Evolutionary conservation across 1,140 invertebrate genomes (phyloP), one percentile per base, ranked within the genome.

Genomic region (Trichonephila inaurata): DNA sequence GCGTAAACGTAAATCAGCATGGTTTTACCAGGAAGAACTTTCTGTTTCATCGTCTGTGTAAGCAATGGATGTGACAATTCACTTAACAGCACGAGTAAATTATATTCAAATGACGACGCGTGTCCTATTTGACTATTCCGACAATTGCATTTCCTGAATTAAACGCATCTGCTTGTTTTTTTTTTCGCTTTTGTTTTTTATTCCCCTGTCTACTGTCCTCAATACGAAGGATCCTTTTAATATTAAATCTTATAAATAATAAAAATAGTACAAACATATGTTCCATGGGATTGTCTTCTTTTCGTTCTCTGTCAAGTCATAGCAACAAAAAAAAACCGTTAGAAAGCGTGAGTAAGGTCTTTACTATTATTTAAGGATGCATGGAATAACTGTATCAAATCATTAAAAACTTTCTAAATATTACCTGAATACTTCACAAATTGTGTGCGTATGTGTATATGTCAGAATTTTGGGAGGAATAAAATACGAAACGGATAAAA

Each of bases 1-100:
- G 83, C 14, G 58, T 58, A 85, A 85, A 85, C 10, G n/a, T 16
- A 24, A 85, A 16, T 61, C 40, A 19, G 44, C 51, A 58, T 51
- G 51, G n/a, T n/a, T 83, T 51, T 85, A 85, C 44, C 83, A 85
- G 83, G 83, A 85, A 85, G 44, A 85, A 85, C n/a, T 60, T 19
- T 58, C 83, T 85, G 51, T 60, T 61, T 58, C 51, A 33, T 7
- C 58, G 58, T 19, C 44, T n/a, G 83, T 85, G 83, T 19, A 77
- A 77, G 16, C 72, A 77, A 28, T 77, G 4, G 16, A 77, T 33
- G 28, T 77, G 72, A 77, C 72, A 77, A 77, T 18, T 77, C 72
- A 40, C 33, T 77, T 40, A 40, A 77, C 72, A 77, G 72, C 72
- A 18, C 14, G 14, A 77, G 72, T 77, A 77, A 77, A 77, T 77